Percentiles rank a stretch among this genome's conserved stretches.
phyloP scores from a whole-genome alignment of 2,888 invertebrate genomes.

The Habroteleia sp. region DNA sequence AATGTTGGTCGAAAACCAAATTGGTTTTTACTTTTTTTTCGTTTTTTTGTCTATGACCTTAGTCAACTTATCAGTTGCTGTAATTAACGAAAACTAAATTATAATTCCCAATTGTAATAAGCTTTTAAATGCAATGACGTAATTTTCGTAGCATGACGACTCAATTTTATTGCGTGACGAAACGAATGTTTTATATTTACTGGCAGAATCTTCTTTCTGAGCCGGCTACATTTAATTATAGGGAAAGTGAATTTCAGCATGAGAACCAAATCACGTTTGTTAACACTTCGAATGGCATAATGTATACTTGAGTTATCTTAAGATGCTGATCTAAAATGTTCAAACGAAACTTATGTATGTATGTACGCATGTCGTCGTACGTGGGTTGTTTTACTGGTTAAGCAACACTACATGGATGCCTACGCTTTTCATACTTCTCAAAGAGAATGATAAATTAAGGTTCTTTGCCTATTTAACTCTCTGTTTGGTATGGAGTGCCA shows the following conservation, averaged over 20 bases:
- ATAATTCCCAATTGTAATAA: too few species aligned
- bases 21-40: too few species aligned
- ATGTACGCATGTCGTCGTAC: conserved; percentile 41
- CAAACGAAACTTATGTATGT: conserved; percentile 40
- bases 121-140: too few species aligned
- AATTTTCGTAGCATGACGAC: too few species aligned
- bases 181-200: background rate
- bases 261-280: conserved; percentile 18
- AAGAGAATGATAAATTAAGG: conserved; percentile 49
- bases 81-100: too few species aligned
- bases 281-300: conserved; percentile 25
- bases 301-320: conserved; percentile 26
- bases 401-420: conserved; percentile 42
- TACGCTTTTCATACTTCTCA: conserved; percentile 49
- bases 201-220: background rate
- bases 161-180: background rate
- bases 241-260: conserved; percentile 24
- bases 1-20: too few species aligned
- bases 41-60: too few species aligned
- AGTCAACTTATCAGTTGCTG: too few species aligned
- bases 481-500: too few species aligned
- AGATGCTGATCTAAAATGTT: conserved; percentile 56
- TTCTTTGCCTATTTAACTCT: conserved; percentile 28
- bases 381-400: conserved; percentile 54
- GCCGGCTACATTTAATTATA: conserved; percentile 3